These are phyloP conservation scores for Hypomesus transpacificus DNA, from an alignment of 2,113 vertebrate species.

Conservation along the genomic window DNA sequence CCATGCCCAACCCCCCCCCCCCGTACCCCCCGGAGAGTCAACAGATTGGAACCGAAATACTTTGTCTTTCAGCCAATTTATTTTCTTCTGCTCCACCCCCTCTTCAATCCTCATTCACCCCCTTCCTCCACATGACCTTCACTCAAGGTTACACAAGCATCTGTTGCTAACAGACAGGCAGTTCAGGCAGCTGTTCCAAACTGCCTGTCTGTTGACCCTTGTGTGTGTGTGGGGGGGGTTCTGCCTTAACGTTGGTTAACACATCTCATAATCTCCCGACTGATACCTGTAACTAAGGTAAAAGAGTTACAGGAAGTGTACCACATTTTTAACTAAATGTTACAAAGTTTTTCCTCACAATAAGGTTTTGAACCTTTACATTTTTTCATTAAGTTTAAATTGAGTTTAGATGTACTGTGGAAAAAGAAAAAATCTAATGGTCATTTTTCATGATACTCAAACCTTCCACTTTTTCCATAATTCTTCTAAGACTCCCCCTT, in stretches of 20 bases:
- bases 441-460: not conserved
- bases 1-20: not conserved
- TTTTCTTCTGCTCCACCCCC: slow-evolving; percentile 1
- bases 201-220: not conserved
- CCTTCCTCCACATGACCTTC: slow-evolving; percentile 46
- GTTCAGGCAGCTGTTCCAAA: slow-evolving; percentile 30
- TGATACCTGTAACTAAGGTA: too few relatives aligned
- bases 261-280: too few relatives aligned
- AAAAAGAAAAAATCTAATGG: not conserved
- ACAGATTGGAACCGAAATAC: not conserved
- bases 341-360: too few relatives aligned
- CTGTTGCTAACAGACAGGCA: slow-evolving; percentile 35
- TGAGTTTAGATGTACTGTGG: too few relatives aligned
- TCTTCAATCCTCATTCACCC: slow-evolving; percentile 12
- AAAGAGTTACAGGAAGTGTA: too few relatives aligned
- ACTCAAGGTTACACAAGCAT: slow-evolving; percentile 58
- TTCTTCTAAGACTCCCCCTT: not conserved
- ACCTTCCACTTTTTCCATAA: not conserved
- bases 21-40: slow-evolving; percentile 8
- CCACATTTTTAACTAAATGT: too few relatives aligned
- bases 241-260: not conserved
- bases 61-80: too few relatives aligned
- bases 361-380: too few relatives aligned
- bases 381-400: too few relatives aligned
- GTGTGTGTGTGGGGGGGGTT: not conserved